Base-by-base conservation (phyloP, 2,888 invertebrate species). In the Ectemnius cavifrons region DNA sequence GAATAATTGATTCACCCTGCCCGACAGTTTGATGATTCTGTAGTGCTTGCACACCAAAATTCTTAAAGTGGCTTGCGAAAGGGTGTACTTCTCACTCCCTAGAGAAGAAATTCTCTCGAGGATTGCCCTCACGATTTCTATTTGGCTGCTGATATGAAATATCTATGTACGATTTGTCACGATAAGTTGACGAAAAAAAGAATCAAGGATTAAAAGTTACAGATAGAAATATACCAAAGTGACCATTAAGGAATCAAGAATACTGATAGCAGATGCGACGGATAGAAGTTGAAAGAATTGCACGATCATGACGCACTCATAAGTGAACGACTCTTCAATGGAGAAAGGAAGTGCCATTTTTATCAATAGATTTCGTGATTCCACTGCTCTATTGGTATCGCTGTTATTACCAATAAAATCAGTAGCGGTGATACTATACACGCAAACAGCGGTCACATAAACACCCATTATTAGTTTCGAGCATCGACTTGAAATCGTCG, bases 1-100 rank as follows among this genome's bases (percentile, higher is more conserved):
- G 47, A 80, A 85, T 0, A 86, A 61, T 23, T 74, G 74, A 13
- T 86, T 67, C 4, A 86, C 67, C 18, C 67, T 60, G 6, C 78
- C 57, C 2, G 76, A 73, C 58, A 81, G 75, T 37, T 64, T 20
- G 13, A 84, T 76, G 4, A 81, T 80, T n/a, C 64, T 77, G 23
- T 77, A 59, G 60, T 85, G 85, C 23, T 61, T 75, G 4, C 60
- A 16, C 8, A 78, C 59, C 23, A 81, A 49, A 27, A 14, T 14
- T 47, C 23, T 59, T 4, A 63, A 3, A 13, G 45, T 11, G n/a
- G 2, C 18, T 16, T 23, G 62, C 6, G 16, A 8, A 4, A 68
- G 37, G 56, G 16, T 20, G 4, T 2, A 11, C 5, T 49, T 37
- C n/a, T 16, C 61, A 1, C 6, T 8, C n/a, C 71, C 18, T 37